Evolutionary conservation across 2,888 invertebrate species (phyloP).

Genomic region (Dicyrtomina minuta): DNA sequence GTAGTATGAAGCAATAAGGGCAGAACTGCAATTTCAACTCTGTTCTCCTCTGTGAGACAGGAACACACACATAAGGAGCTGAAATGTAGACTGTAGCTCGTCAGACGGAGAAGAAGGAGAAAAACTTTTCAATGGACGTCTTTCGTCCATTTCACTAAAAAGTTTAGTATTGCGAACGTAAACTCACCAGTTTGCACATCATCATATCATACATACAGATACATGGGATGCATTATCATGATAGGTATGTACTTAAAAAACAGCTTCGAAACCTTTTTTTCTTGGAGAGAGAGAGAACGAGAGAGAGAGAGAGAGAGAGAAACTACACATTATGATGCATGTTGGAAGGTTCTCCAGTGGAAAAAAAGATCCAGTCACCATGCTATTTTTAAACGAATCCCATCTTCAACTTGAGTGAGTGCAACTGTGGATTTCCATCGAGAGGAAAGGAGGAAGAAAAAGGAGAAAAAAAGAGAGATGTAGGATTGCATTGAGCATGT

Average conservation of each 20-base stretch:
- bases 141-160: conserved; percentile 16
- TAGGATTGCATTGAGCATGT: conserved; percentile 20
- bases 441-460: neutral
- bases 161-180: conserved; percentile 21
- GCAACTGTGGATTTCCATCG: conserved; percentile 19
- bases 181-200: conserved; percentile 22
- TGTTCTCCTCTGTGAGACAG: neutral
- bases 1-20: too few relatives aligned
- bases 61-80: neutral
- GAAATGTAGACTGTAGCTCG: conserved; percentile 13
- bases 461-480: conserved; percentile 1
- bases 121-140: conserved; percentile 26
- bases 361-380: conserved; percentile 17
- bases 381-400: conserved; percentile 17
- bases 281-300: neutral
- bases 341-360: conserved; percentile 2
- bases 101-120: conserved; percentile 7
- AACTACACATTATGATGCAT: conserved; percentile 16
- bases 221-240: too few relatives aligned
- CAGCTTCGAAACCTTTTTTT: neutral
- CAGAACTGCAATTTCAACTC: neutral
- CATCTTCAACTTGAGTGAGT: conserved; percentile 17
- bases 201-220: conserved; percentile 11
- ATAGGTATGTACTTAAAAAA: too few relatives aligned
- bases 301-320: neutral